Conservation (phyloP, 2,797 vertebrate species). For the Notoglanidium macrostoma region DNA sequence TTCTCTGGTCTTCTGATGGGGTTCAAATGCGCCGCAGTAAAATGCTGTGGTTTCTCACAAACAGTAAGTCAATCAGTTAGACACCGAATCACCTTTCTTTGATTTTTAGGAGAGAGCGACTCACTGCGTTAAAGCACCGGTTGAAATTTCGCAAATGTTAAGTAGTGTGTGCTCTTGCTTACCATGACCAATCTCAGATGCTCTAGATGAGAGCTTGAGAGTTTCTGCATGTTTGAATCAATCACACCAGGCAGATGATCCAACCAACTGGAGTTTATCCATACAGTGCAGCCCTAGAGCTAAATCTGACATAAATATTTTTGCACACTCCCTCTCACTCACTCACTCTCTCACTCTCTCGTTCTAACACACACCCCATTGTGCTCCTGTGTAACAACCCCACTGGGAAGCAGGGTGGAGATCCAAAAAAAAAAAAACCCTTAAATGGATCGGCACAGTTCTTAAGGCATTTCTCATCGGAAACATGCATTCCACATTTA, state of each 20-base stretch:
- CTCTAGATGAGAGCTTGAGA: neutral
- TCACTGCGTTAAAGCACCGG: neutral
- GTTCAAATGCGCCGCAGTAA: no score
- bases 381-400: constrained; percentile 23
- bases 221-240: neutral
- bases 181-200: neutral
- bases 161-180: neutral
- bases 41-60: no score
- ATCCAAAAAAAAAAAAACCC: constrained; percentile 4
- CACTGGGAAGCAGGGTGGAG: constrained; percentile 31
- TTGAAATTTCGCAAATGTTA: neutral
- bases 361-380: constrained; percentile 25
- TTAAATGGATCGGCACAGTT: neutral
- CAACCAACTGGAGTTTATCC: neutral
- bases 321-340: neutral
- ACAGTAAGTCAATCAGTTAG: no score
- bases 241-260: neutral
- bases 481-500: constrained; percentile 7
- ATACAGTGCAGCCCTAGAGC: neutral
- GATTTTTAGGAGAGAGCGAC: neutral
- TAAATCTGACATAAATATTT: neutral
- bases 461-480: constrained; percentile 1
- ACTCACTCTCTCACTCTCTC: neutral
- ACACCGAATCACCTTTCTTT: no score
- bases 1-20: no score